Conservation (phyloP, 64 coral and sea anemone species). For the Stichodactyla mertensii region DNA sequence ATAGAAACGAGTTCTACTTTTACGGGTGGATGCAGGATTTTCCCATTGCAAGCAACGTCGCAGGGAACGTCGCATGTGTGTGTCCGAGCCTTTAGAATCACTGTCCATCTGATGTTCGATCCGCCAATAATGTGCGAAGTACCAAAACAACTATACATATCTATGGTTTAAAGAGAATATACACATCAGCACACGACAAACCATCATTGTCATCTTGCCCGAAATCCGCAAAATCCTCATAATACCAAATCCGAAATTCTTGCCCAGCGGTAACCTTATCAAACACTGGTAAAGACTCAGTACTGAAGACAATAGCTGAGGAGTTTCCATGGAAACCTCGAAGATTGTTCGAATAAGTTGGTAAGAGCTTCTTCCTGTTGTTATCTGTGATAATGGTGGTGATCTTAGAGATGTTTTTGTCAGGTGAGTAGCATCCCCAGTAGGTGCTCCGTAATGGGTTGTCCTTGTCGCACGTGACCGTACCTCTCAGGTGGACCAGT, state of each 20-base stretch:
- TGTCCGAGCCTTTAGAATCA: too few species aligned
- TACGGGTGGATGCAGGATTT: too few species aligned
- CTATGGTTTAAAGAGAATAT: neutral
- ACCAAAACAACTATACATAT: too few species aligned
- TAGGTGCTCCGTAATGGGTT: neutral
- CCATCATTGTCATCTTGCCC: neutral
- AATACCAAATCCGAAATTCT: neutral
- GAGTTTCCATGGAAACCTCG: neutral
- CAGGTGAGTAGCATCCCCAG: neutral
- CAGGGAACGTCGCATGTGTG: too few species aligned
- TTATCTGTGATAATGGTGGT: neutral
- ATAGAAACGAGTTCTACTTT: too few species aligned
- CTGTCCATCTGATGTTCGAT: too few species aligned
- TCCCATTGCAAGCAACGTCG: too few species aligned
- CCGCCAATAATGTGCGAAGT: too few species aligned
- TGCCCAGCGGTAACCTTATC: neutral
- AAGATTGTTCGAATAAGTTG: neutral
- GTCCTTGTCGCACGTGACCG: neutral
- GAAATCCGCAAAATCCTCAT: neutral
- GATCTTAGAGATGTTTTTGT: neutral
- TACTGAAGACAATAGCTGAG: neutral
- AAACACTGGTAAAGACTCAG: neutral
- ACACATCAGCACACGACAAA: neutral
- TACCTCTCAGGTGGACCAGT: neutral
- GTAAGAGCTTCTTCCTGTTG: neutral